Evolutionary conservation across 1,140 invertebrate species (phyloP).

Genomic region (Cataglyphis hispanica): DNA sequence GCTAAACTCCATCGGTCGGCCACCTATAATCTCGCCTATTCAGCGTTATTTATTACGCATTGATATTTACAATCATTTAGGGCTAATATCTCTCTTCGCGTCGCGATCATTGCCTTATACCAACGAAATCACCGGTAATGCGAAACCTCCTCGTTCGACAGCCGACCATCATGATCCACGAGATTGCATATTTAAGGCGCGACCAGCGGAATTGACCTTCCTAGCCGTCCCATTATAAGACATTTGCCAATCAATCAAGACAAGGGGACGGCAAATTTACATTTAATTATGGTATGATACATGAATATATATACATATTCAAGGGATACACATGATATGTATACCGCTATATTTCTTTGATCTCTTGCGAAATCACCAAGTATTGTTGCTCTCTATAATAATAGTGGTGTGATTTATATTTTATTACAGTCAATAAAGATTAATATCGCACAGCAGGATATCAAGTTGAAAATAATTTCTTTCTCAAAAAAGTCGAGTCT

Average conservation of each 20-base stretch:
- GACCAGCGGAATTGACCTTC: slow-evolving; percentile 50
- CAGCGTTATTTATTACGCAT: slow-evolving; percentile 62
- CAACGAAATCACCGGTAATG: slow-evolving; percentile 43
- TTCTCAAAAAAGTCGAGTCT: not conserved
- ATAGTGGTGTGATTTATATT: not conserved
- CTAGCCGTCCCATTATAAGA: slow-evolving; percentile 45
- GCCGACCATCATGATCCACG: slow-evolving; percentile 40
- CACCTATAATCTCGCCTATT: slow-evolving; percentile 60
- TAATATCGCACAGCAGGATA: not conserved
- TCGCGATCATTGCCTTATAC: slow-evolving; percentile 53
- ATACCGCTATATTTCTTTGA: slow-evolving; percentile 14
- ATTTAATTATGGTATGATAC: slow-evolving; percentile 47
- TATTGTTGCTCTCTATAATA: slow-evolving; percentile 11
- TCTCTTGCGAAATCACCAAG: slow-evolving; percentile 11
- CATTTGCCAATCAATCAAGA: slow-evolving; percentile 59
- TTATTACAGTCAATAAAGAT: not conserved
- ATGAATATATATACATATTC: not conserved
- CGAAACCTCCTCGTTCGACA: slow-evolving; percentile 56
- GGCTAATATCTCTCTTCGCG: slow-evolving; percentile 64
- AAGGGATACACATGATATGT: not conserved
- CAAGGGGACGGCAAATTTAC: slow-evolving; percentile 50
- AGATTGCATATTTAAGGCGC: slow-evolving; percentile 58
- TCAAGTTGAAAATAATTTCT: not conserved
- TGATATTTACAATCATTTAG: slow-evolving; percentile 62
- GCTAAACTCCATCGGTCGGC: slow-evolving; percentile 53